phyloP scores from a whole-genome alignment of 1,140 invertebrate genomes.

The Bombus picipes region DNA sequence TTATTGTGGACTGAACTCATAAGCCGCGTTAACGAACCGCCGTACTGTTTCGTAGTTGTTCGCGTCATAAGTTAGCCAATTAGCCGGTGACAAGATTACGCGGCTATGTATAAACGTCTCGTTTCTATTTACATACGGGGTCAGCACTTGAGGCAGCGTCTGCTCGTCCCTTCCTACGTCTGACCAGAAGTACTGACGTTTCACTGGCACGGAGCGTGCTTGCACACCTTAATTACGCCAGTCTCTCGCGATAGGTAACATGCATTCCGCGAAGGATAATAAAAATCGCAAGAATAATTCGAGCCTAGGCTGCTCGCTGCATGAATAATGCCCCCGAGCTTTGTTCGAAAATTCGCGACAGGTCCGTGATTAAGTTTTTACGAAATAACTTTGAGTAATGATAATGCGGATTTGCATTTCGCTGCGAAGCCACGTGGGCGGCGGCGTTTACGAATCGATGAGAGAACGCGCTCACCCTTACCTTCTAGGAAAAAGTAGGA shows the following conservation, averaged over 20 bases:
- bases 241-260: neutral
- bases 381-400: conserved; percentile 17
- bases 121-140: conserved; percentile 58
- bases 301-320: too few relatives aligned
- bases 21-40: conserved; percentile 64
- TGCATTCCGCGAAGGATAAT: neutral
- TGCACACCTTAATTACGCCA: neutral
- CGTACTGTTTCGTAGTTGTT: conserved; percentile 30
- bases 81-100: conserved; percentile 62
- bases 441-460: neutral
- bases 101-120: conserved; percentile 63
- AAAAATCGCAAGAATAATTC: conserved; percentile 25
- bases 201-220: neutral
- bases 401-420: conserved; percentile 22
- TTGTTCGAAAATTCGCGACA: neutral
- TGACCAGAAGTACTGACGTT: neutral
- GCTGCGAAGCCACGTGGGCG: too few relatives aligned
- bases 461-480: neutral
- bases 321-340: conserved; percentile 24
- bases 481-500: neutral
- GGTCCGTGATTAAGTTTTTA: conserved; percentile 37
- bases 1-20: conserved; percentile 56
- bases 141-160: neutral
- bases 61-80: conserved; percentile 67
- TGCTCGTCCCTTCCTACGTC: neutral